Percentiles rank a stretch among this genome's conserved stretches.
Conservation (phyloP, 2,113 vertebrate genomes). For the Uria aalge region DNA sequence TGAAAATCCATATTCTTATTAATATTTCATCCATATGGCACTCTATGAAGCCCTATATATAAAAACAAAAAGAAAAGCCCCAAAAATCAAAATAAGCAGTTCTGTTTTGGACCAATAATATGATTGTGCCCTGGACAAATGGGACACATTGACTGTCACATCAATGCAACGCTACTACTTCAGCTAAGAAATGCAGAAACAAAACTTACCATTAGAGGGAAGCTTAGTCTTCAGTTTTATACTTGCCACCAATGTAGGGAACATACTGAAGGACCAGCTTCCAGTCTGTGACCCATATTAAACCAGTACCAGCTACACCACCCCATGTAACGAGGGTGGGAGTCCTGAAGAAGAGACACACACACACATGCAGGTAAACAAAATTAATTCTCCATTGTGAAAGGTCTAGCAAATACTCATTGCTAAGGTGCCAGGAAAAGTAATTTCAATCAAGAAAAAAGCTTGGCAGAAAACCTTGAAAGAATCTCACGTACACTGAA, state of each 20-base stretch:
- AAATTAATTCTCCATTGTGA: no score
- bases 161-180: fast-evolving
- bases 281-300: slow-evolving; percentile 92
- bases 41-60: not conserved
- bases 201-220: slow-evolving; percentile 33
- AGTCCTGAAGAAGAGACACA: slow-evolving; percentile 71
- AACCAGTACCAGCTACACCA: slow-evolving; percentile 71
- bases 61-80: fast-evolving
- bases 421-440: not conserved
- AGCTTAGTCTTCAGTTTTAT: slow-evolving; percentile 78
- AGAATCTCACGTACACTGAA: fast-evolving
- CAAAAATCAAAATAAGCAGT: not conserved
- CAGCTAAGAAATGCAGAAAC: not conserved
- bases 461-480: not conserved
- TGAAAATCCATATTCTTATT: not conserved
- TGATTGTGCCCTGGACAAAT: fast-evolving
- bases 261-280: slow-evolving; percentile 87
- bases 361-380: not conserved
- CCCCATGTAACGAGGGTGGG: slow-evolving; percentile 84
- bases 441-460: not conserved
- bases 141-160: not conserved
- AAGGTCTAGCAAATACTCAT: not conserved
- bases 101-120: not conserved
- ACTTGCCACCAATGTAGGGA: slow-evolving; percentile 90
- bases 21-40: not conserved